Percentiles rank a stretch among this genome's conserved stretches.
phyloP scores from a whole-genome alignment of 2,888 invertebrate species.

The Tiliacea aurago region DNA sequence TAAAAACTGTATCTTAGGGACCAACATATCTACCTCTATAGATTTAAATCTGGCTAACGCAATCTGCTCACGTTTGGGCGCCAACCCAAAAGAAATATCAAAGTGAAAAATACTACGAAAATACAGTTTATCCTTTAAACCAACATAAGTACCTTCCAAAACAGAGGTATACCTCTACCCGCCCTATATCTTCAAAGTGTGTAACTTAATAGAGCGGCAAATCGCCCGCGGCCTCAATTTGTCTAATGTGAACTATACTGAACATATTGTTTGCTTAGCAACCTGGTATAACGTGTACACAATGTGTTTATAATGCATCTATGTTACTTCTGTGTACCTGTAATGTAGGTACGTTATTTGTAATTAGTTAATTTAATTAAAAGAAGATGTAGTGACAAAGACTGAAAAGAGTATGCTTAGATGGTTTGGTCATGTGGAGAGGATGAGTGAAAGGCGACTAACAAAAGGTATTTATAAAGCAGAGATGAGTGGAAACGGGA shows the following conservation, averaged over 20 bases:
- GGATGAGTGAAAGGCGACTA: too few relatives aligned
- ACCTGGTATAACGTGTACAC: constrained; percentile 32
- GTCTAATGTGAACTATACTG: constrained; percentile 74
- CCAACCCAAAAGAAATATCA: constrained; percentile 13
- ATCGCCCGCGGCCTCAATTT: constrained; percentile 66
- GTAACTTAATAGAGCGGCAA: constrained; percentile 52
- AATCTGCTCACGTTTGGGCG: rapidly evolving
- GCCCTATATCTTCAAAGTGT: constrained; percentile 61
- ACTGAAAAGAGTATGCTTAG: too few relatives aligned
- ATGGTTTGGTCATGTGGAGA: too few relatives aligned
- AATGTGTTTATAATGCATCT: constrained; percentile 46
- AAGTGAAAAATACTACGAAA: constrained; percentile 21
- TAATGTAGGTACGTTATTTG: not conserved
- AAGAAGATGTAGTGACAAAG: too few relatives aligned
- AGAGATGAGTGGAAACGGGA: too few relatives aligned
- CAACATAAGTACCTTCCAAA: constrained; percentile 21
- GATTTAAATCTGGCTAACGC: not conserved
- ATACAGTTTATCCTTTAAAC: constrained; percentile 25
- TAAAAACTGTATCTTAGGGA: not conserved
- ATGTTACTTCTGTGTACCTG: constrained; percentile 20
- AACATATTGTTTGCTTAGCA: constrained; percentile 61
- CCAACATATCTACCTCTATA: not conserved
- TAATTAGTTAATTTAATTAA: constrained; percentile 17
- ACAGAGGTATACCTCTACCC: constrained; percentile 10
- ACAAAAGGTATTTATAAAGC: too few relatives aligned